Evolutionary conservation across 2,113 vertebrate species (phyloP), one percentile per base, ranked within the genome.

Genomic region (Cyprinodon variegatus): DNA sequence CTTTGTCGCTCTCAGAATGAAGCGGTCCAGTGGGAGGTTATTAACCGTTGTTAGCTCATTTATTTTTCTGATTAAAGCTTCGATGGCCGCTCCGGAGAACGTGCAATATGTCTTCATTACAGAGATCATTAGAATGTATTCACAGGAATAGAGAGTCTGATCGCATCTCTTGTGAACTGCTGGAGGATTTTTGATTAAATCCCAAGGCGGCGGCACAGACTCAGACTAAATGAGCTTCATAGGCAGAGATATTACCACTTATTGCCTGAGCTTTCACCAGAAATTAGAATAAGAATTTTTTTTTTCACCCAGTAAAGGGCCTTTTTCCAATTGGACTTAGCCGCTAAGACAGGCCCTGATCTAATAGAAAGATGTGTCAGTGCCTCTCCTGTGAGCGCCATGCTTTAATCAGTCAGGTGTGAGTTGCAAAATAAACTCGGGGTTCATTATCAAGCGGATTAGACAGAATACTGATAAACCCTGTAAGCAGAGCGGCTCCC

Each of bases 41-140:
- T 93, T 91, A 91, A 83, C 77, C 38, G 79, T 43, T 78, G 63
- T 87, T 84, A 84, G 80, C 69, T 83, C 83, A 68, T 66, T 81
- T 74, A 80, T 87, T 83, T 82, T 79, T 74, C 72, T 83, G 75
- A 87, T 88, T 79, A 53, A 39, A 77, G 77, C 73, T 74, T 81
- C 39, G 12, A 57, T 69, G 79, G 64, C 67, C 41, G 38, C 64
- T 59, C 67, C 17, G 2, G 66, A 74, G 67, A 79, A 79, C 57
- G 74, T 77, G 78, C 79, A 85, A 83, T 91, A 86, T 67, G 82
- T 89, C 92, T 89, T 86, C 83, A 86, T 91, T 83, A 89, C 59
- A 72, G 66, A 82, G 89, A 90, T 87, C 80, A 74, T 84, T 89
- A 69, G 75, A 72, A 83, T 83, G 86, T 79, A 77, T 88, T 80